Base-by-base conservation (phyloP, 2,797 vertebrate genomes). In the Hephaestus fuliginosus region DNA sequence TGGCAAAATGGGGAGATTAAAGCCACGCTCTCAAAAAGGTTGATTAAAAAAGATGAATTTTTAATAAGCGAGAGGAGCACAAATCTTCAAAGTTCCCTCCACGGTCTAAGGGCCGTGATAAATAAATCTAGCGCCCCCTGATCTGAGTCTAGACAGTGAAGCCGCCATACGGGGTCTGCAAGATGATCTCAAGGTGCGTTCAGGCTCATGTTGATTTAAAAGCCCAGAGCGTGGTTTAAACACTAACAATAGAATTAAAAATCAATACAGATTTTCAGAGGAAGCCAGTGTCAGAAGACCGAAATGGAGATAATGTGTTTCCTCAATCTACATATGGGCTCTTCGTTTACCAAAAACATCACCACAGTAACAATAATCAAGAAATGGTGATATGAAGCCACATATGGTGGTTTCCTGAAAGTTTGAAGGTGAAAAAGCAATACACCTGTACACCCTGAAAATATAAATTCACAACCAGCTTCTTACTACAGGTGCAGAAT, bases 201-300 rank as follows among this genome's bases (percentile, higher is more conserved):
- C 74, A 58, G 55, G 60, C 64, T 81, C 72, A 77, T 78, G 69
- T 67, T 68, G 62, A 86, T 79, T 79, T 63, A 70, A 81, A 85
- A 75, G 33, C 70, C 51, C 5, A 30, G 74, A 70, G 49, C 2
- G 25, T 58, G 63, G 56, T 78, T 87, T 86, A 57, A 75, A 84
- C 74, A 70, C 69, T 66, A 61, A 70, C 51, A 66, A 70, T 74
- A 70, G 30, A 81, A 76, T 51, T 66, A 52, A 74, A 33, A 85
- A 83, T 83, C 76, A 61, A 82, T 81, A 80, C 4, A 78, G 52
- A 67, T 81, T 86, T 83, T 72, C 25, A 74, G 61, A 76, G 49
- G 53, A 67, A 75, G 72, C 46, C 41, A n/a, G 80, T 49, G 62
- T 85, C 53, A 8, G 44, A 64, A 79, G 36, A 57, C 51, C 56